Evolutionary conservation across 1,140 invertebrate genomes (phyloP).

Genomic region (Kradibia gibbosae): DNA sequence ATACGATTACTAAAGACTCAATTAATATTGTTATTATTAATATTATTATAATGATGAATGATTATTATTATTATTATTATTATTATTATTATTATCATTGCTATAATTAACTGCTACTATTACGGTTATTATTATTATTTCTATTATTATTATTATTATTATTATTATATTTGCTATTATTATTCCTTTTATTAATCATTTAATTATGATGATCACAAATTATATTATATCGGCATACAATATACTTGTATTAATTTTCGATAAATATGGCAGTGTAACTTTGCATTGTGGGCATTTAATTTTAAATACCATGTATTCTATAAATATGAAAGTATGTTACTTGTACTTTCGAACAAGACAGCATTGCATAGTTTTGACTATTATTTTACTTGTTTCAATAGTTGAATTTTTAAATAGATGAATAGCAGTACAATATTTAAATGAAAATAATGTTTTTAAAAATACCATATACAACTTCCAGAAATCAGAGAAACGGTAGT

Average conservation of each 20-base stretch:
- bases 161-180: constrained; percentile 25
- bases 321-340: neutral
- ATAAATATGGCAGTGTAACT: constrained; percentile 33
- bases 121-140: constrained; percentile 52
- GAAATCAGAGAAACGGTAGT: too few species aligned
- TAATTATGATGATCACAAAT: constrained; percentile 25
- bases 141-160: constrained; percentile 51
- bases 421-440: too few species aligned
- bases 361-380: neutral
- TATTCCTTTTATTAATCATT: constrained; percentile 22
- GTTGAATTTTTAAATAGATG: neutral
- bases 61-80: constrained; percentile 49
- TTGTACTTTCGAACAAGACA: neutral
- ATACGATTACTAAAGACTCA: constrained; percentile 49
- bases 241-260: constrained; percentile 42
- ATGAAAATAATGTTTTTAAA: too few species aligned
- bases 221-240: constrained; percentile 25
- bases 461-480: too few species aligned
- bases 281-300: neutral
- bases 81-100: constrained; percentile 26
- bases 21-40: constrained; percentile 54
- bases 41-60: too few species aligned
- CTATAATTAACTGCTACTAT: constrained; percentile 20
- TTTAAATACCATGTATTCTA: neutral
- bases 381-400: neutral